Evolutionary conservation across 2,797 vertebrate genomes (phyloP).

Genomic region (Tolypeutes matacus): DNA sequence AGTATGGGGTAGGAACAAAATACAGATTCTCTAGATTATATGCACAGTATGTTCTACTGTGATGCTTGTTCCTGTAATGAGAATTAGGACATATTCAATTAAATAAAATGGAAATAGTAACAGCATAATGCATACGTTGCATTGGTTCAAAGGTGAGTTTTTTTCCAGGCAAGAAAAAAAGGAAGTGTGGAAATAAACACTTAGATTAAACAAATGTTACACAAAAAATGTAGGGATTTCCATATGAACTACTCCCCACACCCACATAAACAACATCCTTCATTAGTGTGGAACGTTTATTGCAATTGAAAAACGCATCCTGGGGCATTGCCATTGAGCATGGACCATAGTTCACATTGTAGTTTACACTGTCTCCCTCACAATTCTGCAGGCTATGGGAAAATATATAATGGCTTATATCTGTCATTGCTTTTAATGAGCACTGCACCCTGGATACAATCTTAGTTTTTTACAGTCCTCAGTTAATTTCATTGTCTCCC

Average conservation of each 20-base stretch:
- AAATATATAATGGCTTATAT: no score
- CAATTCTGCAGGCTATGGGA: no score
- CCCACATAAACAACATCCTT: no score
- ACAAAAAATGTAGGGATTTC: no score
- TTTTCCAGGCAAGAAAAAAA: neutral
- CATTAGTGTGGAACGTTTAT: no score
- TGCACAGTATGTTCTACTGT: neutral
- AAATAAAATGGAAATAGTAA: neutral
- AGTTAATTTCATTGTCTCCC: neutral
- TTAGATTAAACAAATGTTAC: no score
- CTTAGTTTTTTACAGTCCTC: neutral
- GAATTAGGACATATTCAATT: neutral
- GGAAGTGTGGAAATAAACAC: neutral
- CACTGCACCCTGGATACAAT: neutral
- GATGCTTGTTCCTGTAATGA: neutral
- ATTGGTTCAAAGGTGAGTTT: fast-evolving
- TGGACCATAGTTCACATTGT: no score
- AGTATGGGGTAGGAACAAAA: neutral
- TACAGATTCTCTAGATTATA: neutral
- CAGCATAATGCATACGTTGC: neutral
- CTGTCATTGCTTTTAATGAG: neutral
- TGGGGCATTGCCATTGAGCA: no score
- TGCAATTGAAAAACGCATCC: no score
- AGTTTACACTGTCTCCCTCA: no score
- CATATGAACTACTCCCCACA: no score